phyloP scores from a whole-genome alignment of 2,797 vertebrate species.

The Synanceia verrucosa region DNA sequence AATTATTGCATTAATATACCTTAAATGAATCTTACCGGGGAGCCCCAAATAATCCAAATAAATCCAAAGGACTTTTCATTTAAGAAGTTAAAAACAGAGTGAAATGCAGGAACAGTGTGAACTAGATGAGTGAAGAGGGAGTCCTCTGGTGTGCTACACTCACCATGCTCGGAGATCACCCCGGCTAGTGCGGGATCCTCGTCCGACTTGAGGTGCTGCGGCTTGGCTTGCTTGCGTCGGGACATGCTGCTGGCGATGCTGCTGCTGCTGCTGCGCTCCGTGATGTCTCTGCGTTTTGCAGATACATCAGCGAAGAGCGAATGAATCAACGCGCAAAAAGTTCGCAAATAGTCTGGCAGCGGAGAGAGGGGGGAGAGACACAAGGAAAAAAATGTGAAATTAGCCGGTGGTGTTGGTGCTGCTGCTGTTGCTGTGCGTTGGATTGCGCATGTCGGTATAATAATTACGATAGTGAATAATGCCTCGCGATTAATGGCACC shows the following conservation, averaged over 20 bases:
- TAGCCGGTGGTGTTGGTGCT: constrained; percentile 79
- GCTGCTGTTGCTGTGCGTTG: constrained; percentile 68
- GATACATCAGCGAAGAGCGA: constrained; percentile 89
- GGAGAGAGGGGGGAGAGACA: constrained; percentile 27
- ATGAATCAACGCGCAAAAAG: constrained; percentile 75
- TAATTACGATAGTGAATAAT: constrained; percentile 99
- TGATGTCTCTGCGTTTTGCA: constrained; percentile 88
- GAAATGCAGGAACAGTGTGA: background rate
- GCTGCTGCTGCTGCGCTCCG: constrained; percentile 81
- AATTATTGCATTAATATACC: background rate
- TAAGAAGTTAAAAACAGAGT: background rate
- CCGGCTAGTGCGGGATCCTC: constrained; percentile 90
- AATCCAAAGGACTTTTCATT: background rate
- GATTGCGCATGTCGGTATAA: constrained; percentile 93
- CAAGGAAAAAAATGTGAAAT: constrained; percentile 67
- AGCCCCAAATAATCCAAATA: background rate
- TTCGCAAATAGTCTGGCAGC: constrained; percentile 85
- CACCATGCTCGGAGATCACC: constrained; percentile 92
- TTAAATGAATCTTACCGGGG: background rate
- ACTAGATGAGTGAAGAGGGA: background rate
- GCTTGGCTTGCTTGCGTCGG: constrained; percentile 99
- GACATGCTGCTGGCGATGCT: constrained; percentile 88
- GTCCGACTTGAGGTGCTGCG: constrained; percentile 98
- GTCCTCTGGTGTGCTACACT: constrained; percentile 67
- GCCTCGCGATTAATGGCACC: constrained; percentile 92